Percentiles rank a stretch among this genome's conserved stretches.
These are phyloP conservation scores for Microlaimidae sp. DNA, from an alignment of 2,888 invertebrate species.

Conservation along the genomic window DNA sequence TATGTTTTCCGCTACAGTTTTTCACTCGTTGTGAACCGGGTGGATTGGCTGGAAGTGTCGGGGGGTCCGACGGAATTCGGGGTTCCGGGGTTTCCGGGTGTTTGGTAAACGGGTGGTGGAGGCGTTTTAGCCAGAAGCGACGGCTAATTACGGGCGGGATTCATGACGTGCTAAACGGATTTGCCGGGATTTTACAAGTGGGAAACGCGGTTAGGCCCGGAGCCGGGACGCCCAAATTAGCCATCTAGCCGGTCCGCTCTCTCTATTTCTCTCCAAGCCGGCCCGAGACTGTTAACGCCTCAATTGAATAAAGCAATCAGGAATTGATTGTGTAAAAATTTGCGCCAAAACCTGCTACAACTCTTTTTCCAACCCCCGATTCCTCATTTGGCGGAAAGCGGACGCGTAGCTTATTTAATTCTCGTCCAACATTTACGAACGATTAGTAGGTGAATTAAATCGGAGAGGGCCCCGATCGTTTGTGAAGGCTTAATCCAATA, in stretches of 20 bases:
- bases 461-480: no score
- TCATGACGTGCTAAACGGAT: slow-evolving; percentile 1
- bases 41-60: background rate
- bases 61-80: background rate
- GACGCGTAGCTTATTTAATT: no score
- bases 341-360: slow-evolving; percentile 11
- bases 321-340: slow-evolving; percentile 15
- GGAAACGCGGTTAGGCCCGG: background rate
- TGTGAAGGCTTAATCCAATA: no score
- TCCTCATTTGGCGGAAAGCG: no score
- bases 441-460: no score
- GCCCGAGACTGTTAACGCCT: background rate
- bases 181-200: background rate
- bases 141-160: background rate
- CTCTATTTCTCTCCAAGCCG: background rate
- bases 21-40: no score
- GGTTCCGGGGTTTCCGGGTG: no score
- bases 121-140: background rate
- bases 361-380: no score
- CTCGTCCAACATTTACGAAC: no score
- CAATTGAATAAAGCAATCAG: slow-evolving; percentile 15
- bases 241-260: background rate
- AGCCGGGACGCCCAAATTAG: background rate
- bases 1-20: no score
- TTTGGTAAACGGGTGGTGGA: background rate